phyloP scores from a whole-genome alignment of 2,113 vertebrate genomes.

The Stercorarius parasiticus region DNA sequence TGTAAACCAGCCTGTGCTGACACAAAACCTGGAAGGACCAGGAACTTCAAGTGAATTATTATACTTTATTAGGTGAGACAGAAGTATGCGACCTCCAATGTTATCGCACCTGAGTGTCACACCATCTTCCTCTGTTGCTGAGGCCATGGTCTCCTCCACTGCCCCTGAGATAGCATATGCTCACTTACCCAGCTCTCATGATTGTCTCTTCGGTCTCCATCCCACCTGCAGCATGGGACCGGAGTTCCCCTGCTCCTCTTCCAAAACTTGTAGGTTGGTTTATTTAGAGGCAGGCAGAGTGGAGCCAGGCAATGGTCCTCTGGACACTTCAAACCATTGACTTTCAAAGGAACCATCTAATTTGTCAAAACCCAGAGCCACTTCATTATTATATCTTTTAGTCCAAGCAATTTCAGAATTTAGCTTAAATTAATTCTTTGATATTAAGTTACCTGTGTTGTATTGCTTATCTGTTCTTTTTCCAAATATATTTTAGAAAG shows the following conservation, averaged over 20 bases:
- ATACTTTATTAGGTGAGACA: background rate
- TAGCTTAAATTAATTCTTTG: background rate
- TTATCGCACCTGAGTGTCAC: background rate
- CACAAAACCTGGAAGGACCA: background rate
- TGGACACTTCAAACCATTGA: background rate
- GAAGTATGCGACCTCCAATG: background rate
- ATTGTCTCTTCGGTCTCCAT: background rate
- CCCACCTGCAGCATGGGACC: background rate
- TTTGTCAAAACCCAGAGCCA: background rate
- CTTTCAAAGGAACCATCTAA: background rate
- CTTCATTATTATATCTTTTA: background rate
- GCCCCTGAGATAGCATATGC: background rate
- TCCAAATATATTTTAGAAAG: background rate
- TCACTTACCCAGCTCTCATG: background rate
- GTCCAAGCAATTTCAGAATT: background rate
- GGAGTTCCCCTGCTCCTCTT: background rate
- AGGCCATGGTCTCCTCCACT: background rate
- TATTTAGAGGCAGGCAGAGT: background rate
- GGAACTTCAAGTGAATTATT: background rate
- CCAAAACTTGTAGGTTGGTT: background rate
- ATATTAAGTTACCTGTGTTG: background rate
- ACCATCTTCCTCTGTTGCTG: background rate
- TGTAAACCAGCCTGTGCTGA: background rate
- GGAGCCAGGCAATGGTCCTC: background rate
- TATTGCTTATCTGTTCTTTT: background rate